Evolutionary conservation across 2,797 vertebrate genomes (phyloP).

Genomic region (Rhyacichthys aspro): DNA sequence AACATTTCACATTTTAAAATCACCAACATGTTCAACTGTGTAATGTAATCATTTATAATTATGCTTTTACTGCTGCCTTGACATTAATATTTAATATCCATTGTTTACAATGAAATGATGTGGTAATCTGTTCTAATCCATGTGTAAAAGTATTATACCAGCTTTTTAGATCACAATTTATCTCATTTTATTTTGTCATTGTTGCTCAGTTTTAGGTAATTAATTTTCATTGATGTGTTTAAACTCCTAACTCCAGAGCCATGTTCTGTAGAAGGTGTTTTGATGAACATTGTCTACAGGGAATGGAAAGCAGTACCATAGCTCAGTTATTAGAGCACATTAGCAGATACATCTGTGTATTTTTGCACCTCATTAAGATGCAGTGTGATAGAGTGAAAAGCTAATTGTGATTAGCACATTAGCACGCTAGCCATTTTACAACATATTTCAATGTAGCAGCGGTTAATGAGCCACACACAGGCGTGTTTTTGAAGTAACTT

Average conservation of each 20-base stretch:
- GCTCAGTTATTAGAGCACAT: slow-evolving; percentile 3
- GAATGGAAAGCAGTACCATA: background rate
- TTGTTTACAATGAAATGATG: no score
- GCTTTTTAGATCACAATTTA: no score
- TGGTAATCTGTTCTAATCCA: no score
- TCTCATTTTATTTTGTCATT: no score
- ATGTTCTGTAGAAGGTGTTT: background rate
- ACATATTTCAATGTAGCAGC: slow-evolving; percentile 8
- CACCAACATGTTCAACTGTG: no score
- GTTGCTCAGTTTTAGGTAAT: no score
- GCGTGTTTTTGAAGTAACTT: slow-evolving; percentile 8
- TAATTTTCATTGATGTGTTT: background rate
- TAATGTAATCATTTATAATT: no score
- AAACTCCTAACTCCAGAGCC: background rate
- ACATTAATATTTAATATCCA: no score
- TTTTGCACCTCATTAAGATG: slow-evolving; percentile 13
- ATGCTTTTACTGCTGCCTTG: no score
- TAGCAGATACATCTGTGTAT: slow-evolving; percentile 13
- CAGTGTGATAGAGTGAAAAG: slow-evolving; percentile 11
- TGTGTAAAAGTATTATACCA: no score
- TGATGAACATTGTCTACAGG: background rate
- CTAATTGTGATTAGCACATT: slow-evolving; percentile 19
- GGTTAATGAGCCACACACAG: slow-evolving; percentile 11
- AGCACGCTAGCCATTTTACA: slow-evolving; percentile 5
- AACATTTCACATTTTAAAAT: no score